Base-by-base conservation (phyloP, 2,888 invertebrate genomes). In the Tinea semifulvella region DNA sequence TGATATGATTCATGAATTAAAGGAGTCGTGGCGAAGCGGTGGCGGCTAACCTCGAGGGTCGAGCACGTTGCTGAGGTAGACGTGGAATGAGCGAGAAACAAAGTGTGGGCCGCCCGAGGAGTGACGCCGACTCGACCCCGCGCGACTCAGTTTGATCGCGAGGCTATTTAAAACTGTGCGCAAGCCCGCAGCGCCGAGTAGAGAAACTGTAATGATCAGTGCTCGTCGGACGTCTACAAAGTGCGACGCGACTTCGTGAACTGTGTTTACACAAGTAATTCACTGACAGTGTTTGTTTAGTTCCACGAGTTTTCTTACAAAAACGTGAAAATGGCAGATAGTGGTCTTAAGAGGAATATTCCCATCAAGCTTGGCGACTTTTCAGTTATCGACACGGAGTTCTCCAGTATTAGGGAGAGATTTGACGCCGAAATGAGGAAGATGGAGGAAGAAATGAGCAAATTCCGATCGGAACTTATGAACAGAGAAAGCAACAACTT, bases 391-490 rank as follows among this genome's bases (percentile, higher is more conserved):
- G 96, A 97, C 80, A 92, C 92, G 56, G 97, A 97, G 82, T 97
- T 96, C 84, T 92, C 93, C 66, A 95, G 92, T 81, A 97, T 98
- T 71, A 88, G 96, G 63, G 96, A 96, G 73, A 85, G 94, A 57
- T 96, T 96, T 76, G 96, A 97, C 76, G 90, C 91, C 52, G 97
- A 98, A 85, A 97, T 98, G 97, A 87, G 91, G 63, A 94, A 96
- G 83, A 97, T 98, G 94, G 97, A 98, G 84, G 96, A 96, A 63
- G 97, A 97, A 83, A 97, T 97, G 97, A 90, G 91, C 71, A 90
- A 91, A 83, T 96, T 96, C 84, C 87, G 96, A 60, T 91, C 92
- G 54, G 94, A 95, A 71, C 84, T 96, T 52, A 92, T 95, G 90
- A 94, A 93, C 76, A 88, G 93, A 64, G 96, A 96, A 75, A 91